Evolutionary conservation across 2,797 vertebrate species (phyloP).

Genomic region (Mus minutoides): DNA sequence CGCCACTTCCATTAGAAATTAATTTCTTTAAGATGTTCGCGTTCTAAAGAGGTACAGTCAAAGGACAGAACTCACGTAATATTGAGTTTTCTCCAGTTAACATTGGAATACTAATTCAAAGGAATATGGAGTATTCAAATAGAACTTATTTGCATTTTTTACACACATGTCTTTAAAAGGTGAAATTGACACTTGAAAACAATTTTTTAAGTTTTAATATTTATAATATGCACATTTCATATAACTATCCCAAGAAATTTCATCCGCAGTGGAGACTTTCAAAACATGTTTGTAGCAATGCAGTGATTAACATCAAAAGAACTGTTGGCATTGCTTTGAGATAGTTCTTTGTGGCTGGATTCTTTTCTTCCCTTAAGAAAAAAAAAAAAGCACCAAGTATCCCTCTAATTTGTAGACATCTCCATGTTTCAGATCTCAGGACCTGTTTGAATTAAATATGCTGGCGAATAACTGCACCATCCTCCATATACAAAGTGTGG

Average conservation of each 20-base stretch:
- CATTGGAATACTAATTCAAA: slow-evolving; percentile 10
- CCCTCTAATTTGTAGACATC: slow-evolving; percentile 79
- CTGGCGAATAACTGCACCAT: slow-evolving; percentile 81
- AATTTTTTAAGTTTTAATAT: slow-evolving; percentile 54
- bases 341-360: slow-evolving; percentile 65
- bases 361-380: slow-evolving; percentile 66
- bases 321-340: slow-evolving; percentile 60
- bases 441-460: slow-evolving; percentile 84
- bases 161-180: slow-evolving; percentile 2
- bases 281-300: slow-evolving; percentile 58
- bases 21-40: slow-evolving; percentile 36
- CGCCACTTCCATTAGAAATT: slow-evolving; percentile 25
- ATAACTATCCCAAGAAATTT: slow-evolving; percentile 72
- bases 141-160: slow-evolving; percentile 47
- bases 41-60: slow-evolving; percentile 19
- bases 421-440: slow-evolving; percentile 79
- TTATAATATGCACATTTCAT: slow-evolving; percentile 49
- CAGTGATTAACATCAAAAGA: slow-evolving; percentile 74
- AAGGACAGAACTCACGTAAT: slow-evolving; percentile 6
- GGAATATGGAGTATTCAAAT: slow-evolving; percentile 19
- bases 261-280: slow-evolving; percentile 44
- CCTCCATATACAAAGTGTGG: slow-evolving; percentile 79
- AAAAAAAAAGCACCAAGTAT: slow-evolving; percentile 65
- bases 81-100: slow-evolving; percentile 51
- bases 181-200: slow-evolving; percentile 43